These are phyloP conservation scores for Hydrotaea diabolus DNA, from an alignment of 2,888 invertebrate species.

Conservation along the genomic window DNA sequence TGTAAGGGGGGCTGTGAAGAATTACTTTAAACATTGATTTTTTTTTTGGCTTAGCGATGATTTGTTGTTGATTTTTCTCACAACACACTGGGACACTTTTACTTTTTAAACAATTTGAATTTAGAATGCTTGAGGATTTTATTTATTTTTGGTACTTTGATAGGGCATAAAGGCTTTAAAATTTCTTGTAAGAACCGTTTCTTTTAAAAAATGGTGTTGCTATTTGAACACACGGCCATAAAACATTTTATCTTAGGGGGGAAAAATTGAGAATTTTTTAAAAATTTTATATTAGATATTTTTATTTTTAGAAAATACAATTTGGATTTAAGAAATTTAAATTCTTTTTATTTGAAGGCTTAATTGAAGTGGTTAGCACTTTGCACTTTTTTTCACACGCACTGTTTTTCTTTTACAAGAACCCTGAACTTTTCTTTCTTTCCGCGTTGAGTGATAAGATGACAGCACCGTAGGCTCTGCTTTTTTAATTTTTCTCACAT, in stretches of 20 bases:
- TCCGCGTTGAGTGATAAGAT: neutral
- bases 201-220: too few species aligned
- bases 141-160: neutral
- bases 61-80: neutral
- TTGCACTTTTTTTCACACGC: neutral
- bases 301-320: too few species aligned
- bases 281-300: too few species aligned
- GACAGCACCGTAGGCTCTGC: neutral
- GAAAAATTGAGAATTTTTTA: neutral
- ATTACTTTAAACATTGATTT: slow-evolving; percentile 58
- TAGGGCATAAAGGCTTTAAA: too few species aligned
- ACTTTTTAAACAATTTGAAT: neutral
- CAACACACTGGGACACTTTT: neutral
- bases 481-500: slow-evolving; percentile 8
- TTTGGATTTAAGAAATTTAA: too few species aligned
- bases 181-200: too few species aligned
- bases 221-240: too few species aligned
- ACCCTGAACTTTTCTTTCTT: neutral
- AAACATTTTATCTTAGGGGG: neutral
- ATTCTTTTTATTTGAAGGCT: too few species aligned
- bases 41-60: slow-evolving; percentile 5
- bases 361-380: too few species aligned
- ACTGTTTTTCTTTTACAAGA: neutral
- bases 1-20: slow-evolving; percentile 12
- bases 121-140: too few species aligned